Base-by-base conservation (phyloP, 2,888 invertebrate species). In the Yponomeuta cagnagella region DNA sequence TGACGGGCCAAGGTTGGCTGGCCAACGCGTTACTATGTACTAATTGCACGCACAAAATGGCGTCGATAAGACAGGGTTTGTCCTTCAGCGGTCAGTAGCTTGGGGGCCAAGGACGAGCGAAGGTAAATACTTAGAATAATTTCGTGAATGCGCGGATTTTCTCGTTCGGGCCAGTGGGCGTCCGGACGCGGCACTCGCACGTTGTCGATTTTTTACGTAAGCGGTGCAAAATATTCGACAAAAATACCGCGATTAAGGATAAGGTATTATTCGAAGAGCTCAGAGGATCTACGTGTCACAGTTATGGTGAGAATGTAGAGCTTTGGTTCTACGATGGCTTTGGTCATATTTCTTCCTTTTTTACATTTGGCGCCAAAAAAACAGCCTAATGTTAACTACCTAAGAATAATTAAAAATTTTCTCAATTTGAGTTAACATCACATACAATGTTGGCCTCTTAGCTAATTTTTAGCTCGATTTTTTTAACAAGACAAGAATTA, bases 61-160 rank as follows among this genome's bases (percentile, higher is more conserved):
- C 84, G 84, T 52, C 70, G 70, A 86, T 87, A 84, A 87, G 77
- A 76, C 73, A 71, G n/a, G 43, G 63, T 73, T 58, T 77, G 89
- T 83, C 91, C 90, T 92, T 90, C 89, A 74, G 80, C 85, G 88
- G 85, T 87, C 87, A 86, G 88, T 87, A 85, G 81, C 83, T 79
- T 78, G 76, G 80, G n/a, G 43, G 77, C 83, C 90, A 89, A 90
- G 91, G 91, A 84, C 87, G 76, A 73, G 74, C 71, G 69, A 70
- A 72, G 70, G 52, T 12, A 58, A 58, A 58, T 15, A 43, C 8
- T 43, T 43, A 78, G 81, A 64, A n/a, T 48, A 30, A 23, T 65
- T 48, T 43, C 15, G 64, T 64, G 70, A 33, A 58, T 69, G 31
- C 67, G 48, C 69, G 66, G 66, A 72, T 79, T 77, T 78, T 80